Evolutionary conservation across 2,797 vertebrate species (phyloP), one percentile per base, ranked within the genome.

Genomic region (Anisognathus igniventris): DNA sequence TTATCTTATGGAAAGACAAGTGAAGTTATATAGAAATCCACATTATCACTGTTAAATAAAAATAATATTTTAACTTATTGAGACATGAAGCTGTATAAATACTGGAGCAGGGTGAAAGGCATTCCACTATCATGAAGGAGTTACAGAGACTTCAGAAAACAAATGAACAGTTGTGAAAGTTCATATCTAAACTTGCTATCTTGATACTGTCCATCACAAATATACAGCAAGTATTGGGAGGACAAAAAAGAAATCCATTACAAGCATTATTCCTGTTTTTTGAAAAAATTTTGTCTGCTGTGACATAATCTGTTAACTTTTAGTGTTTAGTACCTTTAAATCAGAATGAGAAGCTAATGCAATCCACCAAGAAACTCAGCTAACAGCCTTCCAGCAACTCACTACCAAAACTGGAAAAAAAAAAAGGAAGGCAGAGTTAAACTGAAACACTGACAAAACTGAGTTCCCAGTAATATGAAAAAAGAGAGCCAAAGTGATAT

Each of bases 391-490:
- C 47, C 73, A 81, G 47, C 47, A 89, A 65, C 28, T 62, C 51
- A 51, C n/a, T 51, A 86, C 25, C 23, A 62, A 77, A 75, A 64
- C 0, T 17, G 2, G 10, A 39, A 51, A 53, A 56, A 64, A 31
- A 42, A 39, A 42, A 28, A 13, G n/a, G 8, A 67, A 70, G 28
- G 31, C 53, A 74, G 45, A 78, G 20, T 84, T 83, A 81, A 93
- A 77, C n/a, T 75, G 66, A 88, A 94, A 93, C 61, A 33, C 39
- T 88, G 60, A 85, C 64, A 96, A 56, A 86, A 85, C 15, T 45
- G 37, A 82, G 27, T 90, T 92, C 77, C 70, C 35, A 88, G 75
- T 82, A 91, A 82, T 67, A 87, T 15, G 74, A 82, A 82, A 90
- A 76, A 80, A 39, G 47, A 74, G 64, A 86, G 37, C 37, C 60